Conservation (phyloP, 1,140 invertebrate species). For the Pseudomyrmex gracilis region DNA sequence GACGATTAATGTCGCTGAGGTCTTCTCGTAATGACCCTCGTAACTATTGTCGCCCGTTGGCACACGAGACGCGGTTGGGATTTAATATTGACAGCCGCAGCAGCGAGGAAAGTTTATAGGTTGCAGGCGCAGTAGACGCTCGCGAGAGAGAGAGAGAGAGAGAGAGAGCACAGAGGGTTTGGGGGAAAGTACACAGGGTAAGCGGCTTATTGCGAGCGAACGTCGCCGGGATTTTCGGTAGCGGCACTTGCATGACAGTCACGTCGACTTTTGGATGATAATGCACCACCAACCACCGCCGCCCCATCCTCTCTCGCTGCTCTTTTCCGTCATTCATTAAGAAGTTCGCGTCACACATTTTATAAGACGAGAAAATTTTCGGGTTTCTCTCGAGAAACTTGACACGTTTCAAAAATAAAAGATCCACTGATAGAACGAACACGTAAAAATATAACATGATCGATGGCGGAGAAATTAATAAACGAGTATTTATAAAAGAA, state of each 20-base stretch:
- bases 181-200: slow-evolving; percentile 47
- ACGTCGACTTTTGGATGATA: slow-evolving; percentile 64
- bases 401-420: background rate
- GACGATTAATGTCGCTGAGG: slow-evolving; percentile 24
- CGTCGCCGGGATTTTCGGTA: slow-evolving; percentile 67
- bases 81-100: slow-evolving; percentile 71
- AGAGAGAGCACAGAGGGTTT: background rate
- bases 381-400: background rate
- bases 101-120: slow-evolving; percentile 58
- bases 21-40: slow-evolving; percentile 9
- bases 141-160: slow-evolving; percentile 24
- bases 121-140: background rate
- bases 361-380: background rate
- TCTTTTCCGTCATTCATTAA: slow-evolving; percentile 49
- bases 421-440: background rate
- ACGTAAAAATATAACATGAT: background rate
- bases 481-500: background rate
- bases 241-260: slow-evolving; percentile 53
- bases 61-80: slow-evolving; percentile 15
- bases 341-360: background rate
- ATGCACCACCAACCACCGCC: slow-evolving; percentile 8
- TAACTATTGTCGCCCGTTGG: slow-evolving; percentile 6
- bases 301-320: background rate
- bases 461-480: background rate
- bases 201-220: slow-evolving; percentile 72